Percentiles rank a stretch among this genome's conserved stretches.
Evolutionary conservation across 2,797 vertebrate species (phyloP).

Genomic region (Nasua narica): DNA sequence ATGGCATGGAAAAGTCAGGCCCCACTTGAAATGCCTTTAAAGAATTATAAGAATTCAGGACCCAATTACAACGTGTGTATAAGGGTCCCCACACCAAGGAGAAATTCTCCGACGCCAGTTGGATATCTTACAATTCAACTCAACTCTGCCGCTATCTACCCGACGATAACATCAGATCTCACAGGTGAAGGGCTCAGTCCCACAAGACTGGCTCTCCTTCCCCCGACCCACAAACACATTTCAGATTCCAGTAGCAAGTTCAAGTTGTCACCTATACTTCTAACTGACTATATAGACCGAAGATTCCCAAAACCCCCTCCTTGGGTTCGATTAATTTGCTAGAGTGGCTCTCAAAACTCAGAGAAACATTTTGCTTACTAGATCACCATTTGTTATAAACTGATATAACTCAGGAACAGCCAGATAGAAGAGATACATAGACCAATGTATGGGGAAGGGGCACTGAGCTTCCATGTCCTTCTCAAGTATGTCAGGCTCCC

Average conservation of each 20-base stretch:
- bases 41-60: not conserved
- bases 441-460: not conserved
- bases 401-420: not conserved
- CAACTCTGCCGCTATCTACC: not conserved
- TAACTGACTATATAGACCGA: not conserved
- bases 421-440: not conserved
- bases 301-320: not conserved
- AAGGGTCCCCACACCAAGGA: not conserved
- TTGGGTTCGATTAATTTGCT: not conserved
- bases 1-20: not conserved
- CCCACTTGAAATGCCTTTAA: not conserved
- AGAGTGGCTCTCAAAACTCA: not conserved
- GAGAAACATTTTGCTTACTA: not conserved
- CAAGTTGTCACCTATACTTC: not conserved
- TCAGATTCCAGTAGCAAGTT: not conserved
- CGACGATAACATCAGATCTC: not conserved
- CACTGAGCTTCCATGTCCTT: not conserved
- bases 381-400: not conserved
- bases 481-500: not conserved
- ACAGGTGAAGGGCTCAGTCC: not conserved
- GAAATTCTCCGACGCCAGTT: not conserved
- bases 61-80: not conserved
- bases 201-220: not conserved
- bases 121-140: not conserved
- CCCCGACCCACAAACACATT: not conserved